Evolutionary conservation across 2,797 vertebrate genomes (phyloP).

Genomic region (Megalops cyprinoides): DNA sequence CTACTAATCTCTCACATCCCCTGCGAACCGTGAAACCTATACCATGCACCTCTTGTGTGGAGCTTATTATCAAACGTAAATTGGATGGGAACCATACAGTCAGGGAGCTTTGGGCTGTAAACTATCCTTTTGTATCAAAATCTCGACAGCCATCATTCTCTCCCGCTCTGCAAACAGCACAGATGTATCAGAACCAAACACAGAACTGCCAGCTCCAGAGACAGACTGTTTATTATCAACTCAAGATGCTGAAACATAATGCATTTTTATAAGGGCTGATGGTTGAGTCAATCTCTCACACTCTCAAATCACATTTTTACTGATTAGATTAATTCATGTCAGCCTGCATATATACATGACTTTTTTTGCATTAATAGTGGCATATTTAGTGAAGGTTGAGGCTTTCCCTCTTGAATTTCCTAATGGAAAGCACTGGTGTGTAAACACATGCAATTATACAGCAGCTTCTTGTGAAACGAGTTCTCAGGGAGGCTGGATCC

Average conservation of each 20-base stretch:
- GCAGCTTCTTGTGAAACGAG: not conserved
- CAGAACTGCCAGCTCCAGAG: not conserved
- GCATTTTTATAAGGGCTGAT: not conserved
- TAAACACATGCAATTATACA: not conserved
- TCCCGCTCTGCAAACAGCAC: not conserved
- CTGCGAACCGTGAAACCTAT: too few species aligned
- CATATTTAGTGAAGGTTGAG: not conserved
- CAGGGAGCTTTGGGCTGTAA: too few species aligned
- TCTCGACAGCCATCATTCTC: too few species aligned
- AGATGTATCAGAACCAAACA: not conserved
- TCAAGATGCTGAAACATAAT: constrained; percentile 2
- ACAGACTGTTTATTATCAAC: not conserved
- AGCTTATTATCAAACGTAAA: too few species aligned
- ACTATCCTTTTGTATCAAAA: too few species aligned
- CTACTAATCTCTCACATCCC: not conserved
- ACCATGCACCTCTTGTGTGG: too few species aligned
- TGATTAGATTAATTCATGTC: not conserved
- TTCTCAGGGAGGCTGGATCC: not conserved
- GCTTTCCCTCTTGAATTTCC: not conserved
- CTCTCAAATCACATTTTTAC: not conserved
- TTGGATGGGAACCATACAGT: too few species aligned
- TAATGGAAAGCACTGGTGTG: not conserved
- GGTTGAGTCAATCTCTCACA: not conserved
- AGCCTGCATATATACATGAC: not conserved
- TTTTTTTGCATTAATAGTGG: too few species aligned